Evolutionary conservation across 2,113 vertebrate genomes (phyloP).

Genomic region (Eurystomus gularis): DNA sequence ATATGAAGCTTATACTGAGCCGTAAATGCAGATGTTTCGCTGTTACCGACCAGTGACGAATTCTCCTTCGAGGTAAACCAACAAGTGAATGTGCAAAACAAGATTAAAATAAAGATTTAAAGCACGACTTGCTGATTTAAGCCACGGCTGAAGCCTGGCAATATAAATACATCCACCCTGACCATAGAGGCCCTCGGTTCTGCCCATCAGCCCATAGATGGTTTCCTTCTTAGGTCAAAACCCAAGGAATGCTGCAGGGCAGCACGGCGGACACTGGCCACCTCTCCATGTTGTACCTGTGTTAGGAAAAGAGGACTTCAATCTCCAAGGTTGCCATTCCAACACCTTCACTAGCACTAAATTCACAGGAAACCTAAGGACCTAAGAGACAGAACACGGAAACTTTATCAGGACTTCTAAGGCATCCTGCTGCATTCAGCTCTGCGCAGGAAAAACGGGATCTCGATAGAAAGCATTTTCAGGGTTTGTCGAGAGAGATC

Average conservation of each 20-base stretch:
- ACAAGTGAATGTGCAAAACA: neutral
- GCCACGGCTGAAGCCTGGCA: neutral
- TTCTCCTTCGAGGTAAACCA: neutral
- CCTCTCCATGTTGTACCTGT: slow-evolving; percentile 37
- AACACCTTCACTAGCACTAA: slow-evolving; percentile 64
- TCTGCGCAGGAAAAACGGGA: neutral
- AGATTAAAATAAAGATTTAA: neutral
- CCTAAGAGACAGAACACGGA: slow-evolving; percentile 52
- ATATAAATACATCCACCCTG: slow-evolving; percentile 48
- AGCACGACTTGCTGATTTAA: neutral
- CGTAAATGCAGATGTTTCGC: neutral
- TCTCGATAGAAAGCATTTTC: neutral
- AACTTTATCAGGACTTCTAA: slow-evolving; percentile 45
- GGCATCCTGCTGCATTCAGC: neutral
- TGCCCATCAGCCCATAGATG: neutral
- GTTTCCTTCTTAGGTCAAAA: neutral
- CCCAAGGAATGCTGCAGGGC: neutral
- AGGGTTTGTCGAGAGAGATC: neutral
- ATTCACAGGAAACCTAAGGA: slow-evolving; percentile 64
- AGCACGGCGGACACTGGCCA: slow-evolving; percentile 1
- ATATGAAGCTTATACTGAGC: neutral
- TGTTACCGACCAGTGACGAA: neutral
- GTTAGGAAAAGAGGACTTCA: slow-evolving; percentile 56
- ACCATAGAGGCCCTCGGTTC: neutral
- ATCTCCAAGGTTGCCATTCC: slow-evolving; percentile 61